Base-by-base conservation (phyloP, 2,113 vertebrate genomes). In the Labeo catla region DNA sequence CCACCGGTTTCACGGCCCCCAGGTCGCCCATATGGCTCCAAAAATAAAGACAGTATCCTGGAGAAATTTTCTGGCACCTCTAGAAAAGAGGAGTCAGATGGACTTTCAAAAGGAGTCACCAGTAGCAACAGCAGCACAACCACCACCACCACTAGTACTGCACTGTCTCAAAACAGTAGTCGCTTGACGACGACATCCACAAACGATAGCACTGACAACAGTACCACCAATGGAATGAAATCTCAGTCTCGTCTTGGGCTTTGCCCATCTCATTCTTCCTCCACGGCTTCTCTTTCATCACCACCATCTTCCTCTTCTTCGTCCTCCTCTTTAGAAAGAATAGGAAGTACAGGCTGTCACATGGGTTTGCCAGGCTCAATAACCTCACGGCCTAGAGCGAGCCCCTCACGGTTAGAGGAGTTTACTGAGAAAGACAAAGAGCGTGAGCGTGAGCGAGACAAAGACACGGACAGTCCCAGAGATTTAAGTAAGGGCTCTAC, bases 1-100 rank as follows among this genome's bases (percentile, higher is more conserved):
- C 93, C 93, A 70, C 94, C 95, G 19, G 94, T 95, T 5, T 95
- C 94, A 50, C 89, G 94, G 43, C 94, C 94, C 16, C 94, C 94
- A 54, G 95, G 95, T 74, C 93, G 95, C 21, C 95, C 94, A 11
- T 95, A 95, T 45, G 94, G 94, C 76, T 95, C 95, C 11, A 90
- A 94, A 78, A 95, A 92, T 91, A 95, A 93, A 91, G 95, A 95
- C 89, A 88, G 89, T 80, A 72, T 92, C 82, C 50, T 90, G 84
- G 95, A 95, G 81, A 93, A 90, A 91, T 88, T 87, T 6, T 88
- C 91, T 8, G 73, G 79, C 49, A 88, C 91, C 36, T 85, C 90
- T 49, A 89, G 91, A 57, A 94, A 93, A 76, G 94, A 95, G 68
- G 94, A 95, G 68, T 59, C 50, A 4, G 92, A 94, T 47, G 91